phyloP scores from a whole-genome alignment of 2,113 vertebrate species.

The Collichthys lucidus region DNA sequence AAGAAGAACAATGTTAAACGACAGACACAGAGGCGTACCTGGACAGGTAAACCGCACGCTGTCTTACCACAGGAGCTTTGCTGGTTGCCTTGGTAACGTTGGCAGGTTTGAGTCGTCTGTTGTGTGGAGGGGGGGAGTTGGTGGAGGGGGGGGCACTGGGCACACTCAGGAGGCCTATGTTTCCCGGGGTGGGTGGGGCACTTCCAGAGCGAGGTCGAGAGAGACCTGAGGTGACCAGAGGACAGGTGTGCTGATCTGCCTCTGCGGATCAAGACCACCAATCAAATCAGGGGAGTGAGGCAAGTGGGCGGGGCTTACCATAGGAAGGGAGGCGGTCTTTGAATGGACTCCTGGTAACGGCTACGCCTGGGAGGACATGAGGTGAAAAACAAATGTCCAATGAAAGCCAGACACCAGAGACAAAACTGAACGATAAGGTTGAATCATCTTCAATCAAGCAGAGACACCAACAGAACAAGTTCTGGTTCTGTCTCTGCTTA shows the following conservation, averaged over 20 bases:
- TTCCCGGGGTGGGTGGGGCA: constrained; percentile 91
- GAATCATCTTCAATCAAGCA: not conserved
- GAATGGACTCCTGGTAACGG: constrained; percentile 68
- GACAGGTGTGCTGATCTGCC: not conserved
- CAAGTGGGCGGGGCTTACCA: constrained; percentile 45
- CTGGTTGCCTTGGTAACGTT: constrained; percentile 72
- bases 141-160: constrained; percentile 76
- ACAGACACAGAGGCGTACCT: not conserved
- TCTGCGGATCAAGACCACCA: not conserved
- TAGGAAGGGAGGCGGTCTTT: constrained; percentile 69
- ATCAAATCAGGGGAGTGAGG: not conserved
- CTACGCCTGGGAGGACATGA: constrained; percentile 62
- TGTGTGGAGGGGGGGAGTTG: constrained; percentile 72
- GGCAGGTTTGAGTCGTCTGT: constrained; percentile 16
- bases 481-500: not conserved
- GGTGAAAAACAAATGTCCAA: not conserved
- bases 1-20: not conserved
- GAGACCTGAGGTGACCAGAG: constrained; percentile 83
- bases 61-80: constrained; percentile 65
- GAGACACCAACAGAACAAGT: not conserved
- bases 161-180: constrained; percentile 85
- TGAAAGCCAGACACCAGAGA: not conserved
- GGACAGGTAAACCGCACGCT: not conserved
- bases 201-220: constrained; percentile 93
- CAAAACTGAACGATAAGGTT: not conserved